Evolutionary conservation across 37 sponge, comb jelly and placozoan genomes (phyloP).

Genomic region (Axinella damicornis): DNA sequence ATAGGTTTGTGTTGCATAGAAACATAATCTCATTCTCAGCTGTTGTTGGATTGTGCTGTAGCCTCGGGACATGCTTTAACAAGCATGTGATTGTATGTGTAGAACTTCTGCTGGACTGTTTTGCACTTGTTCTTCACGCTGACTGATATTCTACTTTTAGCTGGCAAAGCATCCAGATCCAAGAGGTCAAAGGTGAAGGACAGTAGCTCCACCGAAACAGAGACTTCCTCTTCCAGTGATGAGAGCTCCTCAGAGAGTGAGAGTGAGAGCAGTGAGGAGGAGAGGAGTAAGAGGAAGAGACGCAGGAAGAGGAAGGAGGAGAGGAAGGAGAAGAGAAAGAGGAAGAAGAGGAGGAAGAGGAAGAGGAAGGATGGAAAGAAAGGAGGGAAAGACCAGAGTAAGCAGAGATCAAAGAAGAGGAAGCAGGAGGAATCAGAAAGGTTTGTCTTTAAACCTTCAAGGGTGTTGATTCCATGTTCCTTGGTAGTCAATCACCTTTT

Average conservation of each 20-base stretch:
- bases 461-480: too few relatives aligned
- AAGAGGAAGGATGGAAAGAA: conserved; percentile 35
- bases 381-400: conserved; percentile 3
- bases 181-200: conserved; percentile 31
- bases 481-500: too few relatives aligned
- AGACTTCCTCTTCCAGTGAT: conserved; percentile 31
- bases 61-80: too few relatives aligned
- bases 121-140: neutral
- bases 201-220: neutral
- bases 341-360: conserved; percentile 33
- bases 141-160: neutral
- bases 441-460: neutral
- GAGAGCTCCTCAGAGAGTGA: conserved; percentile 34
- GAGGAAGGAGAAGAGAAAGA: conserved; percentile 26
- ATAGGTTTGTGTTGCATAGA: too few relatives aligned
- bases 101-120: neutral
- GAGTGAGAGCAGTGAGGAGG: conserved; percentile 23
- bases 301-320: conserved; percentile 40
- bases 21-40: too few relatives aligned
- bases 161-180: conserved; percentile 1
- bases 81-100: too few relatives aligned
- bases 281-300: conserved; percentile 39
- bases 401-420: conserved; percentile 5
- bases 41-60: too few relatives aligned
- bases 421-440: conserved; percentile 19